Base-by-base conservation (phyloP, 2,888 invertebrate species). In the Augochlorella aurata region DNA sequence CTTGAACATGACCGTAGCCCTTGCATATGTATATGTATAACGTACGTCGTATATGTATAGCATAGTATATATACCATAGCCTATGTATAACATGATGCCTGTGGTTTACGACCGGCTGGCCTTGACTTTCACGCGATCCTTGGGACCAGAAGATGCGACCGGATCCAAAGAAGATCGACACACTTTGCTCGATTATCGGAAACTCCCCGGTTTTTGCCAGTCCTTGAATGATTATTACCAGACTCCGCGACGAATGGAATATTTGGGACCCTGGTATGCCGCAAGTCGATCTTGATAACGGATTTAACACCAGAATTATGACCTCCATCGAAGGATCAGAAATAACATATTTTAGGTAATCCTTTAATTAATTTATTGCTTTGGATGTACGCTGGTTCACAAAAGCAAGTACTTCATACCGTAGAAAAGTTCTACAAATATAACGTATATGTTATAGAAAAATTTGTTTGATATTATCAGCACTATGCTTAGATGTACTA, bases 111-210 rank as follows among this genome's bases (percentile, higher is more conserved):
- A 82, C 81, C 54, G 67, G 78, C 80, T 79, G 85, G 79, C 87
- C 89, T 88, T 89, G 88, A 88, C 89, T 89, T 89, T 87, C 88
- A 83, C 85, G 70, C 71, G 79, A 81, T 84, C 77, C 81, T 82
- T 76, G 73, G 68, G 49, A 74, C 69, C 70, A 29, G 21, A 24
- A 73, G 45, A 45, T 38, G 47, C 47, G 73, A 74, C 73, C 75
- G 70, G 58, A 73, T 82, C 66, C 70, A 58, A 65, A 73, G 50
- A 45, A 49, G 70, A 63, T 63, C 75, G 80, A 38, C 74, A 75
- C 81, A 69, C 65, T 77, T 83, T 65, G 21, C 45, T 29, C 38
- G 63, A 14, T 29, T 61, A 52, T 66, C 63, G 12, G 38, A 65
- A 47, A 73, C 72, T 47, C 54, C 74, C 14, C 45, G n/a, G 12